Percentiles rank a stretch among this genome's conserved stretches.
phyloP scores from a whole-genome alignment of 2,113 vertebrate species.

The Sorex araneus region DNA sequence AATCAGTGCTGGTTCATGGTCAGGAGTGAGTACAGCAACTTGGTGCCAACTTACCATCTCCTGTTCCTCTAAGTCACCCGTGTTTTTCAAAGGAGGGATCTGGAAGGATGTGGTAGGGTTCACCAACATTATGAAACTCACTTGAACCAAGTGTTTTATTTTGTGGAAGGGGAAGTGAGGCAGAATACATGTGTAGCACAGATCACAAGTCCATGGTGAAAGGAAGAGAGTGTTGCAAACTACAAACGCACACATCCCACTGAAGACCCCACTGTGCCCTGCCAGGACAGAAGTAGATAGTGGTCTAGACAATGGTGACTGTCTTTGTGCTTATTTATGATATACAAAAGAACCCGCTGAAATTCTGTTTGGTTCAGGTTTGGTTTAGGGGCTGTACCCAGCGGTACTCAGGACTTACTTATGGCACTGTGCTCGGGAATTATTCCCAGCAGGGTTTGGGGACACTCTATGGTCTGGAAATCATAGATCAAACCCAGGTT shows the following conservation, averaged over 20 bases:
- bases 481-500: no score
- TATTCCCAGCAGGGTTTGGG: no score
- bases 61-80: neutral
- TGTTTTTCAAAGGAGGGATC: neutral
- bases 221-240: neutral
- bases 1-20: neutral
- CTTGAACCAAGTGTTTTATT: neutral
- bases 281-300: constrained; percentile 65
- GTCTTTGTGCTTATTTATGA: neutral
- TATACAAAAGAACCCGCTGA: no score
- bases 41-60: neutral
- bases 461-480: no score
- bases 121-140: neutral
- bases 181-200: neutral
- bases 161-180: neutral
- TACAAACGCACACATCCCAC: neutral
- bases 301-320: constrained; percentile 59
- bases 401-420: no score
- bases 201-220: neutral
- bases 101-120: neutral
- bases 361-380: no score
- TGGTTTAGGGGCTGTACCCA: no score
- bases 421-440: no score
- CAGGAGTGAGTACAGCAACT: neutral
- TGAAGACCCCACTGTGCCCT: neutral